Base-by-base conservation (phyloP, 2,888 invertebrate genomes). In the Nephrotoma flavescens region DNA sequence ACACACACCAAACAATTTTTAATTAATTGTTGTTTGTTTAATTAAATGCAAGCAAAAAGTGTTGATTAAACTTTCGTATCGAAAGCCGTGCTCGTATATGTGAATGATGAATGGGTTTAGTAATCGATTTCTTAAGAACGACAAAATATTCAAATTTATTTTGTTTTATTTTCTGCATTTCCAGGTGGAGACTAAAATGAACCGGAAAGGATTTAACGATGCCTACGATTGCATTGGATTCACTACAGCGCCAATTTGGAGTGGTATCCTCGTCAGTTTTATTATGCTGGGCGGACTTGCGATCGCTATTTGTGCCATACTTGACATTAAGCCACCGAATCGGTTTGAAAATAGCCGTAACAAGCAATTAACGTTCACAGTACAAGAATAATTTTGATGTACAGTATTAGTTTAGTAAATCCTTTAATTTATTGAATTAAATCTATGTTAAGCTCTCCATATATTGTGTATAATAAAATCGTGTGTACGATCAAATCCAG, bases 261-360 rank as follows among this genome's bases (percentile, higher is more conserved):
- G 97, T 86, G 98, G 97, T 0, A 92, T 99, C 83, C 94, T 99
- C 90, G 95, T 97, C 11, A 94, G 95, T 0, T 91, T 94, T 83
- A 93, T 99, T 88, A 92, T 99, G 89, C 92, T 95, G 83, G 89
- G 95, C 57, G 97, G 97, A 86, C 93, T 99, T 88, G 93, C 95
- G 19, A 94, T 96, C 90, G 98, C 97, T 6, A 92, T 99, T 87
- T 92, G 94, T 15, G 97, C 98, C 95, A 95, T 99, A 88, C 93
- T 97, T 93, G 96, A 97, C 90, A 97, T 99, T 89, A 97, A 96
- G 91, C 97, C 98, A 42, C 98, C 97, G 95, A 99, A 99, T 92
- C 94, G 97, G 89, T 99, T 99, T 92, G 99, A 99, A 92, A 99
- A 96, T 92, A 97, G 96, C 87, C 97, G 98, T 90, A 97, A 96